Conservation (phyloP, 1,140 invertebrate species). For the Planococcus citri region DNA sequence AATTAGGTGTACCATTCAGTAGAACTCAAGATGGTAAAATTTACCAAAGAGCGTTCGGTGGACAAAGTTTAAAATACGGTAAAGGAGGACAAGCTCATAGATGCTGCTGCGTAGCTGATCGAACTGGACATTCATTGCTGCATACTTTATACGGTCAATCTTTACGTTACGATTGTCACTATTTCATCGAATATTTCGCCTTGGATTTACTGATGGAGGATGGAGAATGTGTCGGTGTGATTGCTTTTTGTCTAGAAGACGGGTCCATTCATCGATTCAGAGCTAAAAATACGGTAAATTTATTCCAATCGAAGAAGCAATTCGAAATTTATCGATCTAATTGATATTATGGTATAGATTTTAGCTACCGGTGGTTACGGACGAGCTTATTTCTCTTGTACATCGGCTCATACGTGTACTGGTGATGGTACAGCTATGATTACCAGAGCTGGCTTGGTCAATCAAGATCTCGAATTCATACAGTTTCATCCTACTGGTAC, state of each 20-base stretch:
- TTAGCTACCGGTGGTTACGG: conserved; percentile 78
- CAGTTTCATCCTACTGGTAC: conserved; percentile 97
- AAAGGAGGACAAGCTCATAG: conserved; percentile 90
- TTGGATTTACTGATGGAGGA: conserved; percentile 93
- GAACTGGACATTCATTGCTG: conserved; percentile 94
- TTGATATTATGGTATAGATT: conserved; percentile 38
- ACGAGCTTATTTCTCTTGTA: conserved; percentile 94
- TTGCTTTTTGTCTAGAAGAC: conserved; percentile 94
- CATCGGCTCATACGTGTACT: conserved; percentile 96
- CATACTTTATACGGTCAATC: conserved; percentile 98
- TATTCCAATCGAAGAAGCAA: too few species aligned
- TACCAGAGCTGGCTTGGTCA: conserved; percentile 76
- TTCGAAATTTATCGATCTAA: not conserved
- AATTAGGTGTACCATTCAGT: conserved; percentile 87
- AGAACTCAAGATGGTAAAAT: conserved; percentile 87
- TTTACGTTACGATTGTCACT: conserved; percentile 89
- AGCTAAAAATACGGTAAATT: conserved; percentile 57
- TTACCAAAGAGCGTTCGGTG: conserved; percentile 96
- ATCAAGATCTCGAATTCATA: conserved; percentile 94
- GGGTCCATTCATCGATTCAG: conserved; percentile 86
- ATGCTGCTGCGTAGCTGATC: conserved; percentile 65
- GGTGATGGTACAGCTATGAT: conserved; percentile 96
- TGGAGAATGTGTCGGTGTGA: conserved; percentile 83
- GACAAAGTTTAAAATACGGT: conserved; percentile 89
- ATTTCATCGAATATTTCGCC: conserved; percentile 98